Evolutionary conservation across 1,140 invertebrate species (phyloP).

Genomic region (Penaeus vannamei): DNA sequence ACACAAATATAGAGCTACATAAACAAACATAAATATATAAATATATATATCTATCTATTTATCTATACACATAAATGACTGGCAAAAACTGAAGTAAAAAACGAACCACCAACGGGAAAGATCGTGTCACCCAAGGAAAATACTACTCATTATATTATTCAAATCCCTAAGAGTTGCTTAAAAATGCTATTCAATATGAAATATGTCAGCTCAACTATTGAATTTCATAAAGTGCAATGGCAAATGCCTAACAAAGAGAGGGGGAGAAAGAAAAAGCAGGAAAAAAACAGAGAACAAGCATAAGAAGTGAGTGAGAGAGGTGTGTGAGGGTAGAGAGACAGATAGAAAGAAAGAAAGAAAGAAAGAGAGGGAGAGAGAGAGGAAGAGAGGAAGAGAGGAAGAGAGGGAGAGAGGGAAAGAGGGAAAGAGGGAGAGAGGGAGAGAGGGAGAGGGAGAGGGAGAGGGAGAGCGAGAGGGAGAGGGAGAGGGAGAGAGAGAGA

Average conservation of each 20-base stretch:
- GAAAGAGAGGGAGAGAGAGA: not conserved
- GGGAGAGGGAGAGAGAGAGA: not conserved
- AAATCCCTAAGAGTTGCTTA: too few species aligned
- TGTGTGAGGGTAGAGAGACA: constrained; percentile 13
- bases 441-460: not conserved
- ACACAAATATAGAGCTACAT: too few species aligned
- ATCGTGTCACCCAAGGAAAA: too few species aligned
- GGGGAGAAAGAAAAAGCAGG: not conserved
- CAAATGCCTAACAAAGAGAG: not conserved
- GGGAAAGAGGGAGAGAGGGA: not conserved
- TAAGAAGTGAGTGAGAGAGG: not conserved
- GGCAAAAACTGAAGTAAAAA: too few species aligned
- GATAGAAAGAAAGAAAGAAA: too few species aligned
- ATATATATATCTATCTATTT: too few species aligned
- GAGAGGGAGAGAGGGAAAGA: not conserved
- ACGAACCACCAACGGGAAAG: too few species aligned
- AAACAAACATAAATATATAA: too few species aligned
- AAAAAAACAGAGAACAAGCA: not conserved
- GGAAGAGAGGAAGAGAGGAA: not conserved
- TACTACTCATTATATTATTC: too few species aligned
- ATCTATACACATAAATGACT: too few species aligned
- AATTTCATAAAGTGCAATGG: not conserved
- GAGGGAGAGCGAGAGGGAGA: not conserved
- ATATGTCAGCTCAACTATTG: not conserved
- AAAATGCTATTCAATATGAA: not conserved